A percentile compares a stretch with the other conserved stretches of the same genome.
These are phyloP conservation scores for Mobula hypostoma DNA, from an alignment of 2,113 vertebrate genomes.

Conservation along the genomic window DNA sequence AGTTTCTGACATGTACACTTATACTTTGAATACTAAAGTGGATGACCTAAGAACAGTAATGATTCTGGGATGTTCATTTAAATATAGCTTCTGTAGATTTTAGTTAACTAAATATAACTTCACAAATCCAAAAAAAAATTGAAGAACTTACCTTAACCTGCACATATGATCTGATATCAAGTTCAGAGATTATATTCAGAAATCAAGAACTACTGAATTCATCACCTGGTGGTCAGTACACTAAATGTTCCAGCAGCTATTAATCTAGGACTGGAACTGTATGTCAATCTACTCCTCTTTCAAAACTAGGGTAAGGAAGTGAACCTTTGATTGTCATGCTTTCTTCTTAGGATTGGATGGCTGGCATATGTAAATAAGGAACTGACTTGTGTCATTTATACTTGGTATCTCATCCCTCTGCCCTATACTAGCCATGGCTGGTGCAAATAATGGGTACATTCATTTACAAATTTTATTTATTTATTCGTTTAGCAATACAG, in stretches of 20 bases:
- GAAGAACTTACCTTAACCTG: not conserved
- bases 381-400: no score
- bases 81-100: not conserved
- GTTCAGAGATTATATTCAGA: not conserved
- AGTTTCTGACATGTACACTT: not conserved
- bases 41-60: not conserved
- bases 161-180: not conserved
- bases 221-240: not conserved
- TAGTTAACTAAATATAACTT: not conserved
- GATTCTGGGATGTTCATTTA: not conserved
- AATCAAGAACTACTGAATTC: not conserved
- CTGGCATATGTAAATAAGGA: not conserved
- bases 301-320: not conserved
- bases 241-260: not conserved
- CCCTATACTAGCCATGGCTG: no score
- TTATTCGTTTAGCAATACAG: no score
- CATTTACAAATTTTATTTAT: no score
- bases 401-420: no score
- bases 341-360: not conserved
- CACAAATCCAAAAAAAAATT: not conserved
- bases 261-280: not conserved
- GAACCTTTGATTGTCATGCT: not conserved
- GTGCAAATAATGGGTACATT: no score
- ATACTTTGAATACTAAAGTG: not conserved
- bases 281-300: not conserved